These are phyloP conservation scores for Diarsia brunnea DNA, from an alignment of 2,888 invertebrate species.

Conservation along the genomic window DNA sequence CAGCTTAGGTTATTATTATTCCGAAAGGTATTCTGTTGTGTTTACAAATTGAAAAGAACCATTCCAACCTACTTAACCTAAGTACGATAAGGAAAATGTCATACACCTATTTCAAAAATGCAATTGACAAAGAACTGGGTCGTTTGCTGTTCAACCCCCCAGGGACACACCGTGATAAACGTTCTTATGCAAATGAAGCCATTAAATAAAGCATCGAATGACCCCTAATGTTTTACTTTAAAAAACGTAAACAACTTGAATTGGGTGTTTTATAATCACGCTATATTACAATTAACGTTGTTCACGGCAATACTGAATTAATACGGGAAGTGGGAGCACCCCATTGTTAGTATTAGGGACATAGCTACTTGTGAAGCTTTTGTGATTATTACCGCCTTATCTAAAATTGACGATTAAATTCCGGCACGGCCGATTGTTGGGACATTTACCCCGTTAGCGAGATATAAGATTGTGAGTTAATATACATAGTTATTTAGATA, in stretches of 20 bases:
- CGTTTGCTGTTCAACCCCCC: constrained; percentile 50
- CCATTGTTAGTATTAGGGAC: constrained; percentile 58
- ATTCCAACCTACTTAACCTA: neutral
- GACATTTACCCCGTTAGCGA: constrained; percentile 54
- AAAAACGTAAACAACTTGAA: constrained; percentile 74
- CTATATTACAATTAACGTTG: constrained; percentile 82
- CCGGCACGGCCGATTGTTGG: constrained; percentile 50
- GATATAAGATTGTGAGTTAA: constrained; percentile 45
- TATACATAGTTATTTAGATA: constrained; percentile 29
- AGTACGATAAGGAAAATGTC: constrained; percentile 22
- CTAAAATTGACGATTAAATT: constrained; percentile 66
- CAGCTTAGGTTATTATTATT: constrained; percentile 6
- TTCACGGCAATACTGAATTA: constrained; percentile 78
- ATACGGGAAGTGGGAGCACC: constrained; percentile 76
- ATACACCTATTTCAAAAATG: constrained; percentile 41
- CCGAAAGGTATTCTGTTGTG: constrained; percentile 4
- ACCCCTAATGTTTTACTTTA: constrained; percentile 69
- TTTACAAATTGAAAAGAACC: neutral
- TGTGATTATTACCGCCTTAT: constrained; percentile 62
- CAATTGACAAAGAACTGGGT: constrained; percentile 58
- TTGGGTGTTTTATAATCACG: constrained; percentile 82
- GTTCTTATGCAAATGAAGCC: constrained; percentile 68
- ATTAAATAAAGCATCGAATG: constrained; percentile 68
- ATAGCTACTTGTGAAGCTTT: constrained; percentile 47
- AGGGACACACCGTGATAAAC: constrained; percentile 62